Percentiles rank a stretch among this genome's conserved stretches.
These are phyloP conservation scores for Cairina moschata DNA, from an alignment of 2,113 vertebrate species.

Conservation along the genomic window DNA sequence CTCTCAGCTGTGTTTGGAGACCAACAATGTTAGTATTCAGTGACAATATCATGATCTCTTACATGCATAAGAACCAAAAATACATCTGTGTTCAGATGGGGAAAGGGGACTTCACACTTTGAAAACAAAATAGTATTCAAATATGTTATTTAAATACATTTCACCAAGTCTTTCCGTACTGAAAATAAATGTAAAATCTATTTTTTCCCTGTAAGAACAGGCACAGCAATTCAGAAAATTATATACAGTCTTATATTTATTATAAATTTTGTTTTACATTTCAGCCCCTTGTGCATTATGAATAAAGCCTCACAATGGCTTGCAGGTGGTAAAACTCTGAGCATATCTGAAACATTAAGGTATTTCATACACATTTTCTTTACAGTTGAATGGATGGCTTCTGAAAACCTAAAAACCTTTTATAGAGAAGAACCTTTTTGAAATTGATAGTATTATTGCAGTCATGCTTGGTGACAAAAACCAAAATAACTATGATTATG, in stretches of 20 bases:
- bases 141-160: background rate
- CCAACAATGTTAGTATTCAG: background rate
- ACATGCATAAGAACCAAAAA: background rate
- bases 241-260: background rate
- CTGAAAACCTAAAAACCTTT: background rate
- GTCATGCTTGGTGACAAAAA: background rate
- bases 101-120: background rate
- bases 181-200: background rate
- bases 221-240: background rate
- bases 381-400: background rate
- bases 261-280: background rate
- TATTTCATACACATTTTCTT: background rate
- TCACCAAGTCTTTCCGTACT: background rate
- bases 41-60: background rate
- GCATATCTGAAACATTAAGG: background rate
- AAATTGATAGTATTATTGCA: background rate
- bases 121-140: background rate
- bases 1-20: background rate
- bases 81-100: background rate
- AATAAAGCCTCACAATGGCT: background rate
- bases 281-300: background rate
- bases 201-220: background rate
- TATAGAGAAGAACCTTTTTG: background rate
- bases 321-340: background rate
- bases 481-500: background rate